Base-by-base conservation (phyloP, 2,797 vertebrate genomes). In the Gymnopithys bicolor region DNA sequence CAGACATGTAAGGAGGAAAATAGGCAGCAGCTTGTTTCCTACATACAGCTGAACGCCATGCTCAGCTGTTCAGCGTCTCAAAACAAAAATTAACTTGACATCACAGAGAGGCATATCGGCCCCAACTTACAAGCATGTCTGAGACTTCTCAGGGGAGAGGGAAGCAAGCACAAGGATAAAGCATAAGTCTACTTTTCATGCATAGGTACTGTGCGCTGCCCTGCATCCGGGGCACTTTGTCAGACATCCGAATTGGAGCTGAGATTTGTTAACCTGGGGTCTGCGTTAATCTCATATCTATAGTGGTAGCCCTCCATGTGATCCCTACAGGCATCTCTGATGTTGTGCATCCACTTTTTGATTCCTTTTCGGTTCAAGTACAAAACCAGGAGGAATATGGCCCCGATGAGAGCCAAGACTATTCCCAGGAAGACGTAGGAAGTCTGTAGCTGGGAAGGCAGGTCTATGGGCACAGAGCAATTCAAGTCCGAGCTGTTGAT, bases 271-370 rank as follows among this genome's bases (percentile, higher is more conserved):
- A 99, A 96, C 76, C 99, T 98, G 23, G 99, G 99, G 97, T 99
- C 99, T 13, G 99, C 98, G 80, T 99, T 99, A 88, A 99, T 99
- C 98, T 99, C 99, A 0, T 99, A 99, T 97, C 99, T 98, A 98
- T 99, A 99, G 97, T 99, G 99, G 96, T 99, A 99, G n/a, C 99
- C 99, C 96, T 99, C 99, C 99, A 99, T 99, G 97, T 99, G 99
- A 98, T 99, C 99, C 97, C 99, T 98, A 97, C 99, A 99, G 70
- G 99, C 99, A 58, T 99, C 99, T 96, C 99, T 98, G 97, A 99
- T 99, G 97, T 99, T 99, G 96, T 99, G 98, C 56, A 99, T 98
- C 99, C 99, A 99, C 93, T 98, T 98, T 97, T 99, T 99, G 97
- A 99, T 99, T 80, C 99, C 99, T 95, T 99, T 99, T 83, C 99